Percentiles rank a stretch among this genome's conserved stretches.
Conservation (phyloP, 2,888 invertebrate genomes). For the Heteromyza rotundicornis region DNA sequence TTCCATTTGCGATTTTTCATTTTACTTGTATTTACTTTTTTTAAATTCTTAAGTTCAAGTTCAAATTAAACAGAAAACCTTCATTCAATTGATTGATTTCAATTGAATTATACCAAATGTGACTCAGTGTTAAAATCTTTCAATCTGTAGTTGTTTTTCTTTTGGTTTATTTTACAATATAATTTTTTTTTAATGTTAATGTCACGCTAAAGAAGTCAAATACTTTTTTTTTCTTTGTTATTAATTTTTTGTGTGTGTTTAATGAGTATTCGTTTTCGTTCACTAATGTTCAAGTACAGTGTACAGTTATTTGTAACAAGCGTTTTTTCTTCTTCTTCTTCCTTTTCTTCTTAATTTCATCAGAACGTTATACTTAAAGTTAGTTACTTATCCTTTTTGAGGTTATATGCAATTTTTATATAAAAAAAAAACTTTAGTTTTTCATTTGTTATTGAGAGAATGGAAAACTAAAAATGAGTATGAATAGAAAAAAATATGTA, state of each 20-base stretch:
- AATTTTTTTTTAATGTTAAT: neutral
- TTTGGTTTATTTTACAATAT: too few relatives aligned
- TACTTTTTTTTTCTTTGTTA: neutral
- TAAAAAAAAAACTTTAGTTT: neutral
- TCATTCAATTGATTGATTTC: too few relatives aligned
- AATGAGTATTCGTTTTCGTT: slow-evolving; percentile 18
- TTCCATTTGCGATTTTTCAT: neutral
- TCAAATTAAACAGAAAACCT: slow-evolving; percentile 31
- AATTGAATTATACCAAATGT: too few relatives aligned
- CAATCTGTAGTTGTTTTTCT: too few relatives aligned
- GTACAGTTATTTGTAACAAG: slow-evolving; percentile 29
- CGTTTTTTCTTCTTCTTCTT: slow-evolving; percentile 22
- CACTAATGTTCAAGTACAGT: slow-evolving; percentile 15
- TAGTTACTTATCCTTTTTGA: slow-evolving; percentile 3
- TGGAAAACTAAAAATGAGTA: neutral
- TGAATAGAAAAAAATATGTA: neutral
- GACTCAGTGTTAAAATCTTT: slow-evolving; percentile 1
- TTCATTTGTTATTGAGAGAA: neutral
- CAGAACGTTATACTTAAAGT: slow-evolving; percentile 14
- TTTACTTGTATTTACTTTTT: slow-evolving; percentile 20
- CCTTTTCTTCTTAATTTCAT: slow-evolving; percentile 23
- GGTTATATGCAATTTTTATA: neutral
- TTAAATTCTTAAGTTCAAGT: slow-evolving; percentile 22
- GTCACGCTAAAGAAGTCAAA: too few relatives aligned
- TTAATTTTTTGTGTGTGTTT: slow-evolving; percentile 18